phyloP scores from a whole-genome alignment of 2,888 invertebrate species.

The Scaptomyza parva region DNA sequence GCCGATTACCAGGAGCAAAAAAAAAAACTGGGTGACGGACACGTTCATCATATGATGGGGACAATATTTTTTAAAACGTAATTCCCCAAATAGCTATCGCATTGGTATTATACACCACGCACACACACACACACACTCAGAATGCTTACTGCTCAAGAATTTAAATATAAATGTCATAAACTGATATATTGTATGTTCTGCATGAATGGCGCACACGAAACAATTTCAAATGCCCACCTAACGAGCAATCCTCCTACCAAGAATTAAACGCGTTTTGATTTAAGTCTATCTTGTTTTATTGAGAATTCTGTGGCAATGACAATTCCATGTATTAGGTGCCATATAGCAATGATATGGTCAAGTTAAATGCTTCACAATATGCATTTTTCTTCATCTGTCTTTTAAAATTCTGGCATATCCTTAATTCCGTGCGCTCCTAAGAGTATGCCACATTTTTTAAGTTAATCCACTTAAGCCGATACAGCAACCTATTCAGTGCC shows the following conservation, averaged over 20 bases:
- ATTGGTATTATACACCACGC: conserved; percentile 30
- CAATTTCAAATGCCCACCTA: conserved; percentile 32
- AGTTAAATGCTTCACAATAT: too few relatives aligned
- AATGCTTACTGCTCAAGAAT: conserved; percentile 47
- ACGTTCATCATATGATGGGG: conserved; percentile 56
- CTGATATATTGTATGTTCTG: not conserved
- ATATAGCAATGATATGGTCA: too few relatives aligned
- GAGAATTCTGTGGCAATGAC: too few relatives aligned
- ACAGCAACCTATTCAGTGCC: not conserved
- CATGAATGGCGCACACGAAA: conserved; percentile 20
- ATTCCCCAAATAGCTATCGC: conserved; percentile 52
- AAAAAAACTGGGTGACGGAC: conserved; percentile 59
- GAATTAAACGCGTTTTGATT: conserved; percentile 60
- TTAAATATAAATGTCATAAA: conserved; percentile 63
- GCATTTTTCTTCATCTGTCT: too few relatives aligned
- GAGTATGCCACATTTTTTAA: not conserved
- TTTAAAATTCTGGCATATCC: not conserved
- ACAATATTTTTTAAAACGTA: conserved; percentile 46
- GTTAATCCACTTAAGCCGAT: not conserved
- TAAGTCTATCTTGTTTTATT: conserved; percentile 46
- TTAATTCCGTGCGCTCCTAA: not conserved
- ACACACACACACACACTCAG: not conserved
- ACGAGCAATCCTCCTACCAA: conserved; percentile 29
- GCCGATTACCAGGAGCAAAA: conserved; percentile 9
- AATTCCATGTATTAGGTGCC: too few relatives aligned